phyloP scores from a whole-genome alignment of 2,888 invertebrate species.

The Rhabditoides inermis region DNA sequence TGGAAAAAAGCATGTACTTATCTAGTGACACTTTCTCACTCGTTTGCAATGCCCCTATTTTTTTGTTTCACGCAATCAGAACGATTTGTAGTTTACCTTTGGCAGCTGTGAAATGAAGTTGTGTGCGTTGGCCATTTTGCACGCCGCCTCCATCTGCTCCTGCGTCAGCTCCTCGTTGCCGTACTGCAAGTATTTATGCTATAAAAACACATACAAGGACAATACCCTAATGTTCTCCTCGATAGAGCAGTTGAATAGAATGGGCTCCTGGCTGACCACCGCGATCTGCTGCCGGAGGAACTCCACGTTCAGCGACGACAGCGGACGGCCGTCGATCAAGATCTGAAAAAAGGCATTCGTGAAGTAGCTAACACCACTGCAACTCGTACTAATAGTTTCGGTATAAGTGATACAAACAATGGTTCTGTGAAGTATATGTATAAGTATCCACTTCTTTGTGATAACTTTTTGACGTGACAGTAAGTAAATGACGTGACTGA shows the following conservation, averaged over 20 bases:
- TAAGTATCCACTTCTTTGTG: background rate
- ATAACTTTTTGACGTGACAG: background rate
- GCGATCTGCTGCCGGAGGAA: slow-evolving; percentile 55
- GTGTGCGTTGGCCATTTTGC: slow-evolving; percentile 53
- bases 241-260: slow-evolving; percentile 60
- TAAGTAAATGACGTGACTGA: too few relatives aligned
- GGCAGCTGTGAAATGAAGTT: slow-evolving; percentile 55
- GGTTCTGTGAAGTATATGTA: too few relatives aligned
- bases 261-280: slow-evolving; percentile 56
- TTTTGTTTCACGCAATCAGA: background rate
- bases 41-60: background rate
- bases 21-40: background rate
- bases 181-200: slow-evolving; percentile 56
- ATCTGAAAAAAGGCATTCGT: slow-evolving; percentile 28
- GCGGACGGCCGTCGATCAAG: slow-evolving; percentile 54
- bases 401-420: too few relatives aligned
- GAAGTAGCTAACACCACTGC: background rate
- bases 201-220: slow-evolving; percentile 18
- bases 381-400: too few relatives aligned
- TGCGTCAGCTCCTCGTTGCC: slow-evolving; percentile 51
- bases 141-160: slow-evolving; percentile 32
- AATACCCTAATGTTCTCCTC: slow-evolving; percentile 59
- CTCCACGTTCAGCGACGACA: slow-evolving; percentile 55
- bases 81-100: slow-evolving; percentile 12
- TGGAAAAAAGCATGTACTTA: too few relatives aligned